Percentiles rank a stretch among this genome's conserved stretches.
These are phyloP conservation scores for Galleria mellonella DNA, from an alignment of 1,140 invertebrate genomes.

Conservation along the genomic window DNA sequence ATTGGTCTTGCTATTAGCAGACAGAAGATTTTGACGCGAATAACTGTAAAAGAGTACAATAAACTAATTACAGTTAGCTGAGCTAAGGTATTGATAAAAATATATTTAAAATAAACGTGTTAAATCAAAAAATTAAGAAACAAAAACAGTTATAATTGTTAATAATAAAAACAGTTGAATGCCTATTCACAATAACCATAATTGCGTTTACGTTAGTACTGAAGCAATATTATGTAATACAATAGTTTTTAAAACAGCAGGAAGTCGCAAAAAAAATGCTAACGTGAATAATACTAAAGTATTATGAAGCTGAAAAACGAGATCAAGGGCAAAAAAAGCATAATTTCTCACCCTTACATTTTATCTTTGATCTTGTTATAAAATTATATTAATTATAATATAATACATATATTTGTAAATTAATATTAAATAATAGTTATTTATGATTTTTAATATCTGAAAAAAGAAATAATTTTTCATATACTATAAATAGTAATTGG, in stretches of 20 bases:
- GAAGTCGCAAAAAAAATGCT: too few relatives aligned
- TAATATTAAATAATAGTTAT: too few relatives aligned
- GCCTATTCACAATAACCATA: too few relatives aligned
- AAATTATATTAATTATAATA: background rate
- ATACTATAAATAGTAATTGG: background rate
- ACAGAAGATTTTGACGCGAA: slow-evolving; percentile 89
- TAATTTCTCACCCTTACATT: slow-evolving; percentile 22
- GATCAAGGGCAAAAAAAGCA: slow-evolving; percentile 11
- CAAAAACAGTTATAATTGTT: too few relatives aligned
- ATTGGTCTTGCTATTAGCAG: slow-evolving; percentile 80
- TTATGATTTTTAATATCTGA: slow-evolving; percentile 48
- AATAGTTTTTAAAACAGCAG: too few relatives aligned
- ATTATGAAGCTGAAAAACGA: too few relatives aligned
- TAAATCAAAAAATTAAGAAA: background rate
- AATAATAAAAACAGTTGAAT: too few relatives aligned
- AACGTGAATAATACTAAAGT: too few relatives aligned
- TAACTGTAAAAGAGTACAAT: slow-evolving; percentile 77
- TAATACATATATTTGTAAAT: slow-evolving; percentile 3
- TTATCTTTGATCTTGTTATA: background rate
- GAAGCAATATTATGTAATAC: too few relatives aligned
- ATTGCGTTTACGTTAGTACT: background rate
- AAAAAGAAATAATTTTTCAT: slow-evolving; percentile 39
- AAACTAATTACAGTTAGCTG: too few relatives aligned
- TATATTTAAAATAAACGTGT: too few relatives aligned
- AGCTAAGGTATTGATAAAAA: too few relatives aligned